These are phyloP conservation scores for Pristionchus japonicus DNA, from an alignment of 2,888 invertebrate genomes.

Conservation along the genomic window DNA sequence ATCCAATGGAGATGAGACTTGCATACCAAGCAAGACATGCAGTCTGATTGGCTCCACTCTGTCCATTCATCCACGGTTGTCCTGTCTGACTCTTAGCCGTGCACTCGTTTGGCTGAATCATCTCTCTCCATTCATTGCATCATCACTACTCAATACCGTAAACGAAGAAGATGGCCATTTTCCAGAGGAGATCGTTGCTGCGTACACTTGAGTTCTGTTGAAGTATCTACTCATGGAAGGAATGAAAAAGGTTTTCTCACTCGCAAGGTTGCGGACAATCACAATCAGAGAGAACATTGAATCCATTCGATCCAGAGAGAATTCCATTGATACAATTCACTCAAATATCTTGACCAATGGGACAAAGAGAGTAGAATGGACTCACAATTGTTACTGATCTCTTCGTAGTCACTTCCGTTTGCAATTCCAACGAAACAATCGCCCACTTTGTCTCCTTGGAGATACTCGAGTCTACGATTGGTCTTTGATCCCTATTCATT, in stretches of 20 bases:
- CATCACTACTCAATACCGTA: slow-evolving; percentile 51
- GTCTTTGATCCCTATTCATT: background rate
- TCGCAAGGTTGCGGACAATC: slow-evolving; percentile 70
- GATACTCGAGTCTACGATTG: background rate
- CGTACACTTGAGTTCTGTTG: slow-evolving; percentile 63
- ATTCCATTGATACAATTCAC: slow-evolving; percentile 65
- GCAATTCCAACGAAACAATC: background rate
- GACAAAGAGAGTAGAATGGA: background rate
- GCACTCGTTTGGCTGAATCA: slow-evolving; percentile 21
- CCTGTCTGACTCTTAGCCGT: background rate
- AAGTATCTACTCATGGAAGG: background rate
- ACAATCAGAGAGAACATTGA: slow-evolving; percentile 63
- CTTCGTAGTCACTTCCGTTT: background rate
- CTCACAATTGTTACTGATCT: slow-evolving; percentile 6
- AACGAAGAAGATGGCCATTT: slow-evolving; percentile 70
- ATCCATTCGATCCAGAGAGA: slow-evolving; percentile 49
- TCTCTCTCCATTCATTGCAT: background rate
- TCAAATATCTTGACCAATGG: slow-evolving; percentile 19
- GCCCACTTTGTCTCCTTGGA: background rate
- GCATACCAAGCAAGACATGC: background rate
- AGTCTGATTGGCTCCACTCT: background rate
- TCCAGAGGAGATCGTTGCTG: slow-evolving; percentile 70
- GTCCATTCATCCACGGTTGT: background rate
- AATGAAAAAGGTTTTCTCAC: slow-evolving; percentile 52
- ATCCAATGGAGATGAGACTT: too few relatives aligned